These are phyloP conservation scores for Marcusenius ussheri DNA, from an alignment of 2,113 vertebrate genomes.

Conservation along the genomic window DNA sequence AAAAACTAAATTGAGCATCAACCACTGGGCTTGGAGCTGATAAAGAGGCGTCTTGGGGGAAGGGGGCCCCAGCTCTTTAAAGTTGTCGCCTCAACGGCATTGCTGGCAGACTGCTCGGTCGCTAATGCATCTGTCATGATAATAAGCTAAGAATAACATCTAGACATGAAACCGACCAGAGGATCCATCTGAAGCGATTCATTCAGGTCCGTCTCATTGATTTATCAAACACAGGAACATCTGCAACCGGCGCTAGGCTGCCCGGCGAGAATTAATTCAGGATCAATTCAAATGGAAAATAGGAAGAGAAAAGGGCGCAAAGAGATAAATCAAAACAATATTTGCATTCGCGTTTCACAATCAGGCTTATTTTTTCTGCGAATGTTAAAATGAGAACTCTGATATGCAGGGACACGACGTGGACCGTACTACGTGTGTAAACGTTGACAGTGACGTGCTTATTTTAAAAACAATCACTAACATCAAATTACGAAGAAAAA, in stretches of 20 bases:
- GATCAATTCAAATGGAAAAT: constrained; percentile 76
- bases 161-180: constrained; percentile 78
- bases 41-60: neutral
- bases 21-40: neutral
- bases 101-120: constrained; percentile 72
- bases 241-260: constrained; percentile 73
- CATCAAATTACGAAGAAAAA: neutral
- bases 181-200: constrained; percentile 82
- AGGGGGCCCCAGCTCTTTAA: constrained; percentile 12
- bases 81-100: constrained; percentile 57
- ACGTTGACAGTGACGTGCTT: neutral
- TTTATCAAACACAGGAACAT: constrained; percentile 83
- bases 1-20: neutral
- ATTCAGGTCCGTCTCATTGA: constrained; percentile 81
- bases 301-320: constrained; percentile 54
- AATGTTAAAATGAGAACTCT: constrained; percentile 55
- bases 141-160: constrained; percentile 89
- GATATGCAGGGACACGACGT: constrained; percentile 39
- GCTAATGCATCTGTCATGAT: constrained; percentile 84
- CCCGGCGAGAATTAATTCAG: constrained; percentile 75
- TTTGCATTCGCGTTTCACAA: constrained; percentile 72
- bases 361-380: constrained; percentile 68
- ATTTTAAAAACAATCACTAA: neutral
- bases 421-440: neutral
- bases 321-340: constrained; percentile 79